Base-by-base conservation (phyloP, 2,888 invertebrate genomes). In the Lutraria lutraria region DNA sequence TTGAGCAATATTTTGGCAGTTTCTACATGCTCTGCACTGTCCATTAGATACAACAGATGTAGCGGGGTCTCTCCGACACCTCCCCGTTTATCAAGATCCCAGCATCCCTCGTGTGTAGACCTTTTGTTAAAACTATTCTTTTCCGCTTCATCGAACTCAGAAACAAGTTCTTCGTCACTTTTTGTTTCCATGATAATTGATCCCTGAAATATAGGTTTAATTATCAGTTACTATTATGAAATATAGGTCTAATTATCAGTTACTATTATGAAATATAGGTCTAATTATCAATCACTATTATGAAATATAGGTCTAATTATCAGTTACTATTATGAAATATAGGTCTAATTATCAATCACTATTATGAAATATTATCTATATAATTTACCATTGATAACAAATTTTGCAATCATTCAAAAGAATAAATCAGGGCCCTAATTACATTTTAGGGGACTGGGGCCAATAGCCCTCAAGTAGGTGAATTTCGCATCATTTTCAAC, bases 31-130 rank as follows among this genome's bases (percentile, higher is more conserved):
- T 96, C 96, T 96, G 98, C 98, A 0, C 99, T 99, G 96, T 99
- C 99, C 96, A 99, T 98, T 94, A 99, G 99, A 93, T 99, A 99
- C 85, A 99, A 97, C 4, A 99, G 98, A 96, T 99, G 99, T 19
- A 99, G 97, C 1, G 99, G 97, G 6, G 98, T 99, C 97, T 99
- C 99, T 0, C 99, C 99, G 0, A 99, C 97, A 0, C 99, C 98
- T 0, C 99, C 99, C 19, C 99, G 97, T 96, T 98, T 98, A 95
- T 98, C 98, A 98, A 99, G 98, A 96, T 99, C 98, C 99, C 99
- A 99, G 96, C 99, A 99, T 0, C 99, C 99, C 93, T 98, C 96
- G 91, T 97, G 97, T 15, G 93, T 94, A 29, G 90, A 87, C 84
- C 95, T 93, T 89, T 94, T 94, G 43, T 94, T 95, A 88, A 95